These are phyloP conservation scores for Pogonus chalceus DNA, from an alignment of 1,140 invertebrate species.

Conservation along the genomic window DNA sequence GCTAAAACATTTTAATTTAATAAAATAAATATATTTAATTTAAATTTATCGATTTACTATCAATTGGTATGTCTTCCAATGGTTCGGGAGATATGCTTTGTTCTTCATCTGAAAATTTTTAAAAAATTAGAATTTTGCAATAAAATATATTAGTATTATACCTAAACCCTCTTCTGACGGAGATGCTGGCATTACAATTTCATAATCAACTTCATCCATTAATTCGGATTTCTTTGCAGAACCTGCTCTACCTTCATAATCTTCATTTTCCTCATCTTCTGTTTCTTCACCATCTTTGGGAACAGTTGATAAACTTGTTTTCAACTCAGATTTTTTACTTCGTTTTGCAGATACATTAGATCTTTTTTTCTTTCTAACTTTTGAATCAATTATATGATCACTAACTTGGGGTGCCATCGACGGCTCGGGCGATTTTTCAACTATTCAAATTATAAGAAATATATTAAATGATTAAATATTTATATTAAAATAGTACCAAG, in stretches of 20 bases:
- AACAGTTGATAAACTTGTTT: conserved; percentile 12
- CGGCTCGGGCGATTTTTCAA: background rate
- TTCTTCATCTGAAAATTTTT: too few relatives aligned
- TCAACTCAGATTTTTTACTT: conserved; percentile 15
- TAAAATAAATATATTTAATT: too few relatives aligned
- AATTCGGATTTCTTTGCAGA: conserved; percentile 3
- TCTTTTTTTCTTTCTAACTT: conserved; percentile 12
- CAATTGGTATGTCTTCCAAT: too few relatives aligned
- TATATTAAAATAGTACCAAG: conserved; percentile 33
- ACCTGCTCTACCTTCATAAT: conserved; percentile 20
- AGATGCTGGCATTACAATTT: conserved; percentile 7
- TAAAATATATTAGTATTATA: too few relatives aligned
- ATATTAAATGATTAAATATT: too few relatives aligned
- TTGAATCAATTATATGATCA: background rate
- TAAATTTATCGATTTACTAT: too few relatives aligned
- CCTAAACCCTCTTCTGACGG: too few relatives aligned
- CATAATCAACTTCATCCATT: conserved; percentile 1
- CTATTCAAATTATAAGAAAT: too few relatives aligned
- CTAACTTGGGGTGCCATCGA: background rate
- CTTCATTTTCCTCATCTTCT: conserved; percentile 9
- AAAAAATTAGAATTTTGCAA: too few relatives aligned
- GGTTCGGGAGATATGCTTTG: too few relatives aligned
- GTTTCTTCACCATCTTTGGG: background rate
- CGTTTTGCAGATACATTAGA: conserved; percentile 18
- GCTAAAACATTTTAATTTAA: too few relatives aligned